phyloP scores from a whole-genome alignment of 92 coral and sea anemone species.

The Porites rus region DNA sequence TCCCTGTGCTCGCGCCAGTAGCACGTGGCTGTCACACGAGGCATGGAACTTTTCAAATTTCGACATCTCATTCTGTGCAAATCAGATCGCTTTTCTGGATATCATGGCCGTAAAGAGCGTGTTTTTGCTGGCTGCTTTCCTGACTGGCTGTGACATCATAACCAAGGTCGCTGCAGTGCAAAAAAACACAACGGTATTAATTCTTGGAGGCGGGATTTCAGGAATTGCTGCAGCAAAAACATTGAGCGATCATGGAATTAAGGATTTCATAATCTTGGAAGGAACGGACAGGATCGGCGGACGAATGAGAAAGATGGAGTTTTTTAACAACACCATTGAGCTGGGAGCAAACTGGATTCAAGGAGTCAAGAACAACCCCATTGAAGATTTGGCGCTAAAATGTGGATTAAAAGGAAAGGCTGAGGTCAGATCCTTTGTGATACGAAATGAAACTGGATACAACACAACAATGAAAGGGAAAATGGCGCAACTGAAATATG shows the following conservation, averaged over 20 bases:
- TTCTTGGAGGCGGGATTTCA: slow-evolving; percentile 87
- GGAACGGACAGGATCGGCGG: slow-evolving; percentile 84
- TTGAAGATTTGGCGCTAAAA: slow-evolving; percentile 66
- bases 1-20: neutral
- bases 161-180: neutral
- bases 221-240: slow-evolving; percentile 90
- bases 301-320: slow-evolving; percentile 67
- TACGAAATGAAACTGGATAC: slow-evolving; percentile 74
- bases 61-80: neutral
- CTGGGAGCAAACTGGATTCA: slow-evolving; percentile 97
- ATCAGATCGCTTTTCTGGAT: too few species aligned
- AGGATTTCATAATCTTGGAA: slow-evolving; percentile 81
- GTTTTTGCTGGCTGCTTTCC: neutral
- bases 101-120: neutral
- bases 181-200: slow-evolving; percentile 52
- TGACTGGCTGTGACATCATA: neutral
- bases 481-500: slow-evolving; percentile 33
- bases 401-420: slow-evolving; percentile 74
- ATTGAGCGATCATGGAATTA: slow-evolving; percentile 68
- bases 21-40: slow-evolving; percentile 17
- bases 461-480: slow-evolving; percentile 64
- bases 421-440: slow-evolving; percentile 54
- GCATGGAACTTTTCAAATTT: neutral
- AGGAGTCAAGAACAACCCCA: slow-evolving; percentile 76
- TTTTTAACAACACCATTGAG: slow-evolving; percentile 81